Conservation (phyloP, 2,113 vertebrate species). For the Erpornis zantholeuca region DNA sequence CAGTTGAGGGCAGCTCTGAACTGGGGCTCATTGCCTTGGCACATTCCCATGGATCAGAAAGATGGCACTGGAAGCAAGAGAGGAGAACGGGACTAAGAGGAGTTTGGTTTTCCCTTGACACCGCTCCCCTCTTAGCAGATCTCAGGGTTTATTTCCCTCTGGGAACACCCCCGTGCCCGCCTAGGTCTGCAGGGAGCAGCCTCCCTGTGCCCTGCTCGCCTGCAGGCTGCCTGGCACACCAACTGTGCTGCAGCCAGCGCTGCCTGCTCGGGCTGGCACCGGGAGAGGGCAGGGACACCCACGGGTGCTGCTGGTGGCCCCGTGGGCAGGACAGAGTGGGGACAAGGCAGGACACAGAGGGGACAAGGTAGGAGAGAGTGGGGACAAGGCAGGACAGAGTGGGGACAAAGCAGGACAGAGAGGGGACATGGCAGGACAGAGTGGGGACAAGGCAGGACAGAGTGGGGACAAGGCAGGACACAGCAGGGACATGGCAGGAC, state of each 20-base stretch:
- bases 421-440: too few species aligned
- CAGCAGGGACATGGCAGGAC: too few species aligned
- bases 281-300: too few species aligned
- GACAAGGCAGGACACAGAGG: too few species aligned
- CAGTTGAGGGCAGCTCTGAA: background rate
- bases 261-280: too few species aligned
- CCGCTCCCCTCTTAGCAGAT: background rate
- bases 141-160: background rate
- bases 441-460: too few species aligned
- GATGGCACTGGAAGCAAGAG: accelerated
- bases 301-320: accelerated
- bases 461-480: too few species aligned
- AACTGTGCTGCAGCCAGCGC: background rate
- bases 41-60: background rate
- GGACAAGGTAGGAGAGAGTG: too few species aligned
- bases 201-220: background rate
- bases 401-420: too few species aligned
- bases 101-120: background rate
- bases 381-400: too few species aligned
- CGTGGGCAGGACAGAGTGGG: accelerated
- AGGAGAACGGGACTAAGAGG: accelerated
- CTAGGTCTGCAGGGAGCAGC: accelerated
- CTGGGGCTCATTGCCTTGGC: background rate
- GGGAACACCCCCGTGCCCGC: background rate
- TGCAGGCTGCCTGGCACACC: accelerated